Evolutionary conservation across 1,140 invertebrate genomes (phyloP).

Genomic region (Cheumatopsyche charites): DNA sequence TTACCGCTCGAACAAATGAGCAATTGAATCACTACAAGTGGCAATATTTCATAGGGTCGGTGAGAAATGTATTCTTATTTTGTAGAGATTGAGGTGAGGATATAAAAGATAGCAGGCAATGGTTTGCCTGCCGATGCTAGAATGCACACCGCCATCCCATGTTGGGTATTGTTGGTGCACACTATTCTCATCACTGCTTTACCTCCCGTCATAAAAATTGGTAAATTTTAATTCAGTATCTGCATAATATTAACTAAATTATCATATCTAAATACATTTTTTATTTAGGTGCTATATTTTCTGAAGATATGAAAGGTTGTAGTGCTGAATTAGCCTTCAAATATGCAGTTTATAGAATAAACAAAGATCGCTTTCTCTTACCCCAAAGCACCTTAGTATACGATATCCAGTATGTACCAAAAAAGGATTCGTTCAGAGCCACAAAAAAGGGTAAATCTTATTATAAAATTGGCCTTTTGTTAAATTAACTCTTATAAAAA

Average conservation of each 20-base stretch:
- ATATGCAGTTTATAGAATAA: slow-evolving; percentile 90
- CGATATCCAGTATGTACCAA: slow-evolving; percentile 87
- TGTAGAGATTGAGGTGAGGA: slow-evolving; percentile 13
- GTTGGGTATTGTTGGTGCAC: slow-evolving; percentile 57
- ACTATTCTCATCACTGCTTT: slow-evolving; percentile 60
- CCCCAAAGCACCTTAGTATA: slow-evolving; percentile 87
- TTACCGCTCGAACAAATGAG: too few species aligned
- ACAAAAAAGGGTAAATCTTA: slow-evolving; percentile 85
- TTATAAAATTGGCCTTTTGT: slow-evolving; percentile 32
- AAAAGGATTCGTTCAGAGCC: slow-evolving; percentile 84
- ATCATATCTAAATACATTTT: neutral
- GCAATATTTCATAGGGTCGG: too few species aligned
- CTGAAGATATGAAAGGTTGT: slow-evolving; percentile 84
- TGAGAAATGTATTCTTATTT: neutral
- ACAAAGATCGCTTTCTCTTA: slow-evolving; percentile 81
- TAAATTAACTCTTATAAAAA: slow-evolving; percentile 35
- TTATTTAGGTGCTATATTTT: slow-evolving; percentile 87
- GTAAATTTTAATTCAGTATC: slow-evolving; percentile 56
- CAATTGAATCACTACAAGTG: too few species aligned
- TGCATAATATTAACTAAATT: neutral
- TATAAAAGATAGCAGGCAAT: slow-evolving; percentile 26
- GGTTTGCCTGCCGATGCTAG: slow-evolving; percentile 27
- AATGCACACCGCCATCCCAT: slow-evolving; percentile 54
- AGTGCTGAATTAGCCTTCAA: slow-evolving; percentile 88
- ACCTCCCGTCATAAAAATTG: slow-evolving; percentile 72